Evolutionary conservation across 2,797 vertebrate species (phyloP).

Genomic region (Peromyscus melanophrys): DNA sequence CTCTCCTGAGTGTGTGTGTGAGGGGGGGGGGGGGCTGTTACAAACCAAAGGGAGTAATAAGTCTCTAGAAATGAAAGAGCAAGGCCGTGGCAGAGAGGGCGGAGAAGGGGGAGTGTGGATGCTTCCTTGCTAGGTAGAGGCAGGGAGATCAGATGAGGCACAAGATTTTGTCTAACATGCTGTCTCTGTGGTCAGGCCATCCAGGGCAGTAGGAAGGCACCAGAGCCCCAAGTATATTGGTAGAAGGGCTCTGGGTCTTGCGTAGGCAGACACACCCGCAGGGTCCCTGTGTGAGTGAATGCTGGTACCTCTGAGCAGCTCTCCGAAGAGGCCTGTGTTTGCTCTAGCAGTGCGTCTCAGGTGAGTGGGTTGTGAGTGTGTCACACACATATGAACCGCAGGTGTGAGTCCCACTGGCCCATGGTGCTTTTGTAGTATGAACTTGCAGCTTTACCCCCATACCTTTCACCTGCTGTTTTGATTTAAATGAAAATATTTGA

Average conservation of each 20-base stretch:
- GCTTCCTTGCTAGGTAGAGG: not conserved
- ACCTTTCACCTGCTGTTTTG: slow-evolving; percentile 14
- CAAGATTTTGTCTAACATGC: not conserved
- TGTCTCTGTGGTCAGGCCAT: not conserved
- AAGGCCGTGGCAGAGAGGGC: not conserved
- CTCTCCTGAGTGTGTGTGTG: not conserved
- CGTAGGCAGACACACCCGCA: not conserved
- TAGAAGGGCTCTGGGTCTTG: not conserved
- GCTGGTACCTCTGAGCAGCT: no score
- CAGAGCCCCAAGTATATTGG: rapidly evolving
- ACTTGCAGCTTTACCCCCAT: slow-evolving; percentile 15
- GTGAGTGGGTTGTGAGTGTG: not conserved
- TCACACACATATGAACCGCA: not conserved
- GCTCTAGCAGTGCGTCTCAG: not conserved
- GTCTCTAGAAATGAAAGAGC: not conserved
- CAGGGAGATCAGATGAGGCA: not conserved
- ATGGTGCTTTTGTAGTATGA: not conserved
- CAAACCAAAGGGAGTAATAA: not conserved
- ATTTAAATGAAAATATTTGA: slow-evolving; percentile 23
- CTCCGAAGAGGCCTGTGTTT: not conserved
- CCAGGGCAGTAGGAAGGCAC: not conserved
- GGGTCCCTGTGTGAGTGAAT: not conserved
- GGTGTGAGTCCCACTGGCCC: not conserved
- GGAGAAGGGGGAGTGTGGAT: not conserved
- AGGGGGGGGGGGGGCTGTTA: not conserved